Base-by-base conservation (phyloP, 2,888 invertebrate genomes). In the Clistopyga incitator region DNA sequence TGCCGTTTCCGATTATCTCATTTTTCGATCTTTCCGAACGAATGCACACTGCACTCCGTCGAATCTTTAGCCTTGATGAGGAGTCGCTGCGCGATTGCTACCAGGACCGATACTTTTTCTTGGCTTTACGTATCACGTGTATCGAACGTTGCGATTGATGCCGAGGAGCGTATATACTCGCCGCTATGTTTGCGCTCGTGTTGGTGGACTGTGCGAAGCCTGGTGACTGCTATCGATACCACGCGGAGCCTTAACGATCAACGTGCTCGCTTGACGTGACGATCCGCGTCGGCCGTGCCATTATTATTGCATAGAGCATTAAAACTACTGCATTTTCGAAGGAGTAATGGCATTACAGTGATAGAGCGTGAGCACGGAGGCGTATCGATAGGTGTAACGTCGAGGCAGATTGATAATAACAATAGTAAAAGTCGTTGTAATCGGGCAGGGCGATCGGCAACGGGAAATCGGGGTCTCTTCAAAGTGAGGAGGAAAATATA, bases 11-110 rank as follows among this genome's bases (percentile, higher is more conserved):
- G 78, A 81, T 78, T 84, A 84, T 84, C 84, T n/a, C 52, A 76
- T 84, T 84, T 84, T 76, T 84, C 75, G 15, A 84, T 84, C 84
- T 84, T 84, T 84, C 74, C 84, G 65, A 71, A 75, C 67, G 75
- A 75, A 78, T 78, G 84, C 78, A 78, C 81, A 81, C 84, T 42
- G 38, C 71, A 34, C 56, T 64, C 13, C 45, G n/a, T 61, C 71
- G 45, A 67, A 81, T 78, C 76, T 81, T 64, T 50, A 15, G 42
- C 34, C 20, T 18, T 20, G 20, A 18, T 18, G 61, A 29, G 23
- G 54, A 13, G 15, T 23, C 6, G 52, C 29, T 52, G 18, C n/a
- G 20, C 45, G 71, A 81, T 71, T 59, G 64, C 65, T 71, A 50
- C 38, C 52, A 71, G 70, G 59, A 20, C 56, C 64, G 64, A 75